These are phyloP conservation scores for Embiotoca jacksoni DNA, from an alignment of 2,113 vertebrate genomes.

Conservation along the genomic window DNA sequence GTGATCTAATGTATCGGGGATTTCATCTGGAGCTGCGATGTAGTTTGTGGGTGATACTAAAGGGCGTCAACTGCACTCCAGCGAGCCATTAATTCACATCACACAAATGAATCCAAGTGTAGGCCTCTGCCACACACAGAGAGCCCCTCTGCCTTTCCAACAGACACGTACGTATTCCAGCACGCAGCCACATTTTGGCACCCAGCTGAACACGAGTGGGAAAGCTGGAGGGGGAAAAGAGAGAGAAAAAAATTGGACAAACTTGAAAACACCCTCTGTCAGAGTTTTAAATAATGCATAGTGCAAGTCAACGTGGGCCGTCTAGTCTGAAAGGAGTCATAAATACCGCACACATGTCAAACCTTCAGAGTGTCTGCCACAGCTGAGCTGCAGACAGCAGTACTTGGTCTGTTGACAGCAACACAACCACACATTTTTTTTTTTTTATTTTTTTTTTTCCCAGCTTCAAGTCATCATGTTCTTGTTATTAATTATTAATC, in stretches of 20 bases:
- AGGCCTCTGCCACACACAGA: conserved; percentile 73
- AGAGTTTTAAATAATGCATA: conserved; percentile 76
- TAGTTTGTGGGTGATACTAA: conserved; percentile 57
- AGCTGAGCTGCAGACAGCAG: conserved; percentile 67
- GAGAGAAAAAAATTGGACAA: conserved; percentile 66
- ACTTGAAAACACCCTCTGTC: conserved; percentile 74
- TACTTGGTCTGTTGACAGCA: conserved; percentile 59
- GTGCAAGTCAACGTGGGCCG: conserved; percentile 59
- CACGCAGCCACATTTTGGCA: conserved; percentile 73
- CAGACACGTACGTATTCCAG: conserved; percentile 82
- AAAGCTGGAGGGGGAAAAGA: background rate
- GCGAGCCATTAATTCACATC: conserved; percentile 73
- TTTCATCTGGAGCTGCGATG: conserved; percentile 44
- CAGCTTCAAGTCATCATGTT: conserved; percentile 21
- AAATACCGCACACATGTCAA: conserved; percentile 80
- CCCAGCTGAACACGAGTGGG: conserved; percentile 35
- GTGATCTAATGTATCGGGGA: conserved; percentile 62
- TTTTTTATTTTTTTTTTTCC: conserved; percentile 12
- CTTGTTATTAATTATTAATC: conserved; percentile 31
- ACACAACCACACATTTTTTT: conserved; percentile 35
- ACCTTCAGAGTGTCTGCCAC: conserved; percentile 54
- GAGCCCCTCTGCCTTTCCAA: conserved; percentile 74
- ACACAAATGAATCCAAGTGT: conserved; percentile 71
- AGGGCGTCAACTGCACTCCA: conserved; percentile 73
- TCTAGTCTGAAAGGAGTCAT: conserved; percentile 78